phyloP scores from a whole-genome alignment of 2,888 invertebrate species.

The Drosophila tripunctata region DNA sequence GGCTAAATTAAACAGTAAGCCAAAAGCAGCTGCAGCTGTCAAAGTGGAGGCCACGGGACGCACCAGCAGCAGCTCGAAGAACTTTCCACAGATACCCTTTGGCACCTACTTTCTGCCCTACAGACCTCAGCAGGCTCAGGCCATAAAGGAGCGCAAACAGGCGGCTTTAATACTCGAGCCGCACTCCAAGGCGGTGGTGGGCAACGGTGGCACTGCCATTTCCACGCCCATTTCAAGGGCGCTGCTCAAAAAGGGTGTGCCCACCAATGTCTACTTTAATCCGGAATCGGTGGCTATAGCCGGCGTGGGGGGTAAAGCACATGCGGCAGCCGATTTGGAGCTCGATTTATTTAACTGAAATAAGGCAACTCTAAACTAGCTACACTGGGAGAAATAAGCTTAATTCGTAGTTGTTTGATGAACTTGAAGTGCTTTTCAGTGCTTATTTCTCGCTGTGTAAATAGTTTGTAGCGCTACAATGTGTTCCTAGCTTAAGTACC shows the following conservation, averaged over 20 bases:
- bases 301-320: constrained; percentile 90
- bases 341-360: constrained; percentile 84
- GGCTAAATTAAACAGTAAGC: too few species aligned
- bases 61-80: constrained; percentile 79
- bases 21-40: constrained; percentile 39
- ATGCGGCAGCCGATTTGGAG: constrained; percentile 90
- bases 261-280: constrained; percentile 87
- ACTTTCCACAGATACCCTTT: constrained; percentile 80
- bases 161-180: constrained; percentile 87
- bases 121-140: constrained; percentile 52
- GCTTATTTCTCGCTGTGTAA: background rate
- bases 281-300: constrained; percentile 90
- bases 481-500: constrained; percentile 51
- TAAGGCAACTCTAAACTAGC: too few species aligned
- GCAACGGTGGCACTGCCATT: constrained; percentile 88
- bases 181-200: constrained; percentile 88
- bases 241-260: constrained; percentile 86
- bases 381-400: background rate
- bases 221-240: constrained; percentile 89
- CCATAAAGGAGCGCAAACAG: constrained; percentile 58
- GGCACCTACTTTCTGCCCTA: constrained; percentile 82
- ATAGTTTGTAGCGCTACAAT: constrained; percentile 35
- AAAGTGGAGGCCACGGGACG: constrained; percentile 81
- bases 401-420: too few species aligned
- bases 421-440: background rate